Evolutionary conservation across 2,888 invertebrate species (phyloP).

Genomic region (Phasia obesa): DNA sequence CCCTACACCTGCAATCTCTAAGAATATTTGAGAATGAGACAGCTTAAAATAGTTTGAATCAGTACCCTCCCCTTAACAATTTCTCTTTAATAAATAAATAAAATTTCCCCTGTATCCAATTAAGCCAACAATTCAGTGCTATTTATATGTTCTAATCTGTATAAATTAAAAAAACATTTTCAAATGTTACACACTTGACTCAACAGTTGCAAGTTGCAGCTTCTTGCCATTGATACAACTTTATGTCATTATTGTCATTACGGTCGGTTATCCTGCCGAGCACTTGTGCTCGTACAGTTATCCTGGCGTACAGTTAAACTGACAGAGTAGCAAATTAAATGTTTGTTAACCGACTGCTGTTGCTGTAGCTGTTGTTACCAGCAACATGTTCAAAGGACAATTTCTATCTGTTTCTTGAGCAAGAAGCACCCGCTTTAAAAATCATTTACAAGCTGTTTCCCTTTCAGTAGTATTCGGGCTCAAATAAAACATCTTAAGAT

Average conservation of each 20-base stretch:
- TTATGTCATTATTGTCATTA: not conserved
- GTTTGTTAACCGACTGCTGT: slow-evolving; percentile 32
- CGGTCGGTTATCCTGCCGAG: slow-evolving; percentile 23
- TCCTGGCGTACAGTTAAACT: slow-evolving; percentile 42
- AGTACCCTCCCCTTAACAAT: too few relatives aligned
- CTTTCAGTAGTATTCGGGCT: not conserved
- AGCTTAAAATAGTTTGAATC: too few relatives aligned
- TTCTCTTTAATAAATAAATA: too few relatives aligned
- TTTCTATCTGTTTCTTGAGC: slow-evolving; percentile 12
- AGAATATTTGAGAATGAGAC: too few relatives aligned
- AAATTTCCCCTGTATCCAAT: too few relatives aligned
- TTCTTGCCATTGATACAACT: not conserved
- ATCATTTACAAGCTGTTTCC: slow-evolving; percentile 62
- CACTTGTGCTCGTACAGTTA: slow-evolving; percentile 36
- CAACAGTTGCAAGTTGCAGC: slow-evolving; percentile 3
- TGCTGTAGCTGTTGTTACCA: not conserved
- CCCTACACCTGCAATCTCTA: too few relatives aligned
- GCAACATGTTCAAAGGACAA: not conserved
- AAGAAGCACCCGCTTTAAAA: slow-evolving; percentile 38
- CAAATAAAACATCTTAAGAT: slow-evolving; percentile 11
- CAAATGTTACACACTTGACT: slow-evolving; percentile 7
- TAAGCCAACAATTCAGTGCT: not conserved
- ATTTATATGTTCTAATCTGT: not conserved
- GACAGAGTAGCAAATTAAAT: slow-evolving; percentile 34
- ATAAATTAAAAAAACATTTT: not conserved